These are phyloP conservation scores for Zaprionus africanus DNA, from an alignment of 1,140 invertebrate genomes.

Conservation along the genomic window DNA sequence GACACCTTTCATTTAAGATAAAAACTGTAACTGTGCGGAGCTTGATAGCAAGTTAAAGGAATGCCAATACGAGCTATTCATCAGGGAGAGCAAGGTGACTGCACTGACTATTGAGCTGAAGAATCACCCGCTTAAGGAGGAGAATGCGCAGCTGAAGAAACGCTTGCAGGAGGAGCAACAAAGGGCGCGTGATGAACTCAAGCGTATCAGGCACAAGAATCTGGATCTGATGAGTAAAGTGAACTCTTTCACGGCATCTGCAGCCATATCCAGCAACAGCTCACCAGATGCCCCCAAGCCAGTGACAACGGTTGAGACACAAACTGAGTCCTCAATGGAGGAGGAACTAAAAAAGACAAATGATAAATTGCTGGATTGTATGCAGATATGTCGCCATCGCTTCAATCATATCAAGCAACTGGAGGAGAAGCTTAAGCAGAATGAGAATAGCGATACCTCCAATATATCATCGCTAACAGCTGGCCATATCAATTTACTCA, in stretches of 20 bases:
- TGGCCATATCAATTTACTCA: conserved; percentile 56
- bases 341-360: conserved; percentile 25
- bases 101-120: conserved; percentile 62
- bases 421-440: conserved; percentile 46
- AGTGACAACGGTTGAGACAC: conserved; percentile 26
- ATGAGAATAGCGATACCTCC: conserved; percentile 57
- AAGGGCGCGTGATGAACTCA: conserved; percentile 53
- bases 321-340: conserved; percentile 61
- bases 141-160: conserved; percentile 65
- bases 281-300: not conserved
- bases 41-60: conserved; percentile 55
- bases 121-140: conserved; percentile 67
- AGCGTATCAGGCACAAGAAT: conserved; percentile 57
- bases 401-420: conserved; percentile 53
- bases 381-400: conserved; percentile 51
- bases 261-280: conserved; percentile 1
- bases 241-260: conserved; percentile 19
- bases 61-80: conserved; percentile 56
- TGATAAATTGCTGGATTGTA: conserved; percentile 48
- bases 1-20: conserved; percentile 25
- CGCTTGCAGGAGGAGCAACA: conserved; percentile 61
- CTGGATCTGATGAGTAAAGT: conserved; percentile 49
- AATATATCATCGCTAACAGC: conserved; percentile 47
- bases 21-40: conserved; percentile 55
- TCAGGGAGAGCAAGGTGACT: conserved; percentile 62